Conservation (phyloP, 2,888 invertebrate genomes). For the Sipha maydis region DNA sequence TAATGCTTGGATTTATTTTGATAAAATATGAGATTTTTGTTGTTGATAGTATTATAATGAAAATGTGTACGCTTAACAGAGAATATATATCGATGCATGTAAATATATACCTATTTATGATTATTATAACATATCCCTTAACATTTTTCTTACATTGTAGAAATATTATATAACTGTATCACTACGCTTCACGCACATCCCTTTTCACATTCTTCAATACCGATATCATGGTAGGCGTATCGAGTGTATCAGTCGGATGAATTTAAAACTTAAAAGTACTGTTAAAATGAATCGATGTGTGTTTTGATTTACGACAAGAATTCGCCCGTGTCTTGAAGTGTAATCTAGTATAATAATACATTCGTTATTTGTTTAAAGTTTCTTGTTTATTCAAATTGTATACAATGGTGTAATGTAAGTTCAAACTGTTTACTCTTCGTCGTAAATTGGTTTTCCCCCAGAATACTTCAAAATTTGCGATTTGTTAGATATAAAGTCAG, state of each 20-base stretch:
- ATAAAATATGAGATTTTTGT: background rate
- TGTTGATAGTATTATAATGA: no score
- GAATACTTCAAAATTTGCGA: background rate
- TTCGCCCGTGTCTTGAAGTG: background rate
- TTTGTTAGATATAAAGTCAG: background rate
- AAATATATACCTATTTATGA: no score
- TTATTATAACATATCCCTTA: no score
- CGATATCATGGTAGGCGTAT: background rate
- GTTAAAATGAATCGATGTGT: background rate
- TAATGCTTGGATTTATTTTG: background rate
- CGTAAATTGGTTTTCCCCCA: conserved; percentile 27
- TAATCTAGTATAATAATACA: background rate
- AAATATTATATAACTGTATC: no score
- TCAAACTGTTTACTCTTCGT: background rate
- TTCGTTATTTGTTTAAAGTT: conserved; percentile 6
- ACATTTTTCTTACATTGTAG: no score
- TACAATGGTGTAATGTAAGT: background rate
- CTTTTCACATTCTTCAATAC: no score
- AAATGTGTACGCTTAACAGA: no score
- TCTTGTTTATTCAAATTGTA: background rate
- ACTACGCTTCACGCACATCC: no score
- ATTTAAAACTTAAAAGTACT: background rate
- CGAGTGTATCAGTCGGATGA: background rate
- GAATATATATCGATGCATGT: no score
- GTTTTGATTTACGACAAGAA: background rate